Evolutionary conservation across 2,113 vertebrate species (phyloP), one percentile per base, ranked within the genome.

Genomic region (Tachuris rubrigastra): DNA sequence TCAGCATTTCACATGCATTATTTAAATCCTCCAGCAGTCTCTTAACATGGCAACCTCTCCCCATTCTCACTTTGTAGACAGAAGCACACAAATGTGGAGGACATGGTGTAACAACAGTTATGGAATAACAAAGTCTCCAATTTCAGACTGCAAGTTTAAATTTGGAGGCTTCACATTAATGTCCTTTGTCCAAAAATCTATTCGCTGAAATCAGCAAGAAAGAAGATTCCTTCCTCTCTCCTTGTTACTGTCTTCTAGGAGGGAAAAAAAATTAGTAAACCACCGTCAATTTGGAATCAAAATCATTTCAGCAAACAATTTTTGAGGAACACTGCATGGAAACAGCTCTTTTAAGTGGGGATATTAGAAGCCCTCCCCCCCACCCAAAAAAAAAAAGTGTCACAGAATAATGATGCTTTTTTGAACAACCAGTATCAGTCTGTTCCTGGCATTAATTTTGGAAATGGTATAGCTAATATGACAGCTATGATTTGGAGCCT

Each of bases 401-500:
- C 49, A 60, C 23, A 84, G 76, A 94, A 92, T 75, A 96, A 94
- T 56, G 83, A 93, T 66, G 85, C 73, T 86, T 94, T 94, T 81
- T 75, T 53, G 58, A 95, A 92, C 88, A 72, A 90, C 71, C 88
- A 81, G 65, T 89, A 95, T 88, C 92, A 93, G 90, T 81, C 83
- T 96, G 93, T 85, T 96, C 85, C 76, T 62, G 52, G 67, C 77
- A 89, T 89, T 96, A 95, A 95, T 96, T 96, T 89, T 94, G 93
- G 92, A 93, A 93, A 89, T 92, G 80, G 68, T 89, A 95, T 88
- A 90, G 56, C 92, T 90, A 94, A 96, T 94, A 73, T 87, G 94
- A 95, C 90, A 95, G 96, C 93, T 97, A 75, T 35, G 92, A 94
- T 95, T 80, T 75, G 73, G 83, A 95, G 88, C 96, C 84, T 94